These are phyloP conservation scores for Cotesia congregata DNA, from an alignment of 2,888 invertebrate species.

Conservation along the genomic window DNA sequence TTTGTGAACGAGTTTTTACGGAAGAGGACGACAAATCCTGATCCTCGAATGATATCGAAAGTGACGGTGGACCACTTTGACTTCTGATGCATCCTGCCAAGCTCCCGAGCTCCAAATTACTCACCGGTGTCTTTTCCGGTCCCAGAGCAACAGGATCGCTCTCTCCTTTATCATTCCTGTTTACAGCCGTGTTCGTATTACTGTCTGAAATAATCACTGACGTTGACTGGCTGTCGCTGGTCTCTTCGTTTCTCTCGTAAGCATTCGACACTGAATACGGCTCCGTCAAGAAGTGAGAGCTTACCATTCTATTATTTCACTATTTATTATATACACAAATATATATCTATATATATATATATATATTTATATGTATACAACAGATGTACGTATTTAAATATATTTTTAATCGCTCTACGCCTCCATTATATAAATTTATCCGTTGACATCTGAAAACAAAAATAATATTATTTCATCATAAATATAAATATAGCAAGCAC, in stretches of 20 bases:
- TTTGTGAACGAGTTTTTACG: conserved; percentile 22
- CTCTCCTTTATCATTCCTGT: conserved; percentile 3
- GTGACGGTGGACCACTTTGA: conserved; percentile 61
- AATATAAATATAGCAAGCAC: neutral
- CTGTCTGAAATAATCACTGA: conserved; percentile 10
- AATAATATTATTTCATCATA: neutral
- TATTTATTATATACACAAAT: neutral
- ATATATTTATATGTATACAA: neutral
- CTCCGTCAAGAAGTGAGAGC: conserved; percentile 29
- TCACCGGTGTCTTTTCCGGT: neutral
- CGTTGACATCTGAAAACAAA: conserved; percentile 12
- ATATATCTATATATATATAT: neutral
- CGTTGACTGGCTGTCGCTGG: neutral
- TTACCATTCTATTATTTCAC: conserved; percentile 29
- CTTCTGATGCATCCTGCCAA: conserved; percentile 48
- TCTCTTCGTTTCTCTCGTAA: conserved; percentile 34
- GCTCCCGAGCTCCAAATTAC: neutral
- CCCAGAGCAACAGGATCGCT: neutral
- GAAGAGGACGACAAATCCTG: conserved; percentile 13
- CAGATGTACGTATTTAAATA: neutral
- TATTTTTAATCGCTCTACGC: neutral
- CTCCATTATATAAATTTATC: neutral
- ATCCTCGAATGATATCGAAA: conserved; percentile 57
- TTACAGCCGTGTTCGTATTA: neutral
- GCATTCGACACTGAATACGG: conserved; percentile 29